Evolutionary conservation across 2,113 vertebrate species (phyloP).

Genomic region (Platysternon megacephalum): DNA sequence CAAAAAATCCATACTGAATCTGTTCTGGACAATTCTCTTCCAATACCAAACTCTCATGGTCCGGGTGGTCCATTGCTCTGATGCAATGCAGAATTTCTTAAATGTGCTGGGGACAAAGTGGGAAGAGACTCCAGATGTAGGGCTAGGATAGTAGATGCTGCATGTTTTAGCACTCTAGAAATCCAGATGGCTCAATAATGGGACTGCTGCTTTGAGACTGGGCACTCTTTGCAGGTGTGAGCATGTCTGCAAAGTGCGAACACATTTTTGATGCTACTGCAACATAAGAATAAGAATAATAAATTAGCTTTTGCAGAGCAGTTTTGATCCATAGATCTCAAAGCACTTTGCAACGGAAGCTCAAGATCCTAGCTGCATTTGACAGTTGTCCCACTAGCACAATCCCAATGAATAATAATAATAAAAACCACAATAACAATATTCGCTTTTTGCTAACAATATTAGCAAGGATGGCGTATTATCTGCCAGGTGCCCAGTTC

Average conservation of each 20-base stretch:
- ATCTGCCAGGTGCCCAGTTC: too few relatives aligned
- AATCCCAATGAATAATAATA: not conserved
- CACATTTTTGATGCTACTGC: rapidly evolving
- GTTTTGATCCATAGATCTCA: not conserved
- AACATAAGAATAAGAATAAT: rapidly evolving
- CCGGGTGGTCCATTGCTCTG: not conserved
- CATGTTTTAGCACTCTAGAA: rapidly evolving
- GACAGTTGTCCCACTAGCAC: not conserved
- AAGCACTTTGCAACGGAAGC: not conserved
- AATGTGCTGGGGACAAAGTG: too few relatives aligned
- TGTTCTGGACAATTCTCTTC: rapidly evolving
- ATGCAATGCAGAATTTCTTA: not conserved
- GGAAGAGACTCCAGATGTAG: not conserved
- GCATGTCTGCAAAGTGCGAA: rapidly evolving
- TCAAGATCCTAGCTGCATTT: not conserved
- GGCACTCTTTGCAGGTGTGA: rapidly evolving
- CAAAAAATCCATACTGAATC: rapidly evolving
- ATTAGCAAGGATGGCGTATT: too few relatives aligned
- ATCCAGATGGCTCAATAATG: not conserved
- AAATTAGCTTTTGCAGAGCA: not conserved
- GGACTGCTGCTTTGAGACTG: rapidly evolving
- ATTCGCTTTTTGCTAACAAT: too few relatives aligned
- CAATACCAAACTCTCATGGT: not conserved
- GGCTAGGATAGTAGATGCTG: not conserved
- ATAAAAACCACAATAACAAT: not conserved